A percentile compares a stretch with the other conserved stretches of the same genome.
These are phyloP conservation scores for Hemichromis elongatus DNA, from an alignment of 2,113 vertebrate genomes.

Conservation along the genomic window DNA sequence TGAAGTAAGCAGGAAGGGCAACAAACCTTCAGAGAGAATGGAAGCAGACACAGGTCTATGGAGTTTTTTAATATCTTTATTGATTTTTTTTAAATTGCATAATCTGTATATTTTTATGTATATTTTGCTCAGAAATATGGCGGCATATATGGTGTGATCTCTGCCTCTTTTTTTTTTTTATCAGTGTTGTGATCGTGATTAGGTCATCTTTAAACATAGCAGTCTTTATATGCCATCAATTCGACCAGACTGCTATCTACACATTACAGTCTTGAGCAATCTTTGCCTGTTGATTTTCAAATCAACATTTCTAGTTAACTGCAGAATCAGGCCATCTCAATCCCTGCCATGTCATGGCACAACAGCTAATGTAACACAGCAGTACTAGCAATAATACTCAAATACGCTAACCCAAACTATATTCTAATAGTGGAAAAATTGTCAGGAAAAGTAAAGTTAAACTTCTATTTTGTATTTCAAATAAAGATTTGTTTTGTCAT, in stretches of 20 bases:
- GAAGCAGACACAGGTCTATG: fast-evolving
- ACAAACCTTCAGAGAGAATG: not conserved
- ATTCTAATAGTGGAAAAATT: not conserved
- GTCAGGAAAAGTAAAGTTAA: not conserved
- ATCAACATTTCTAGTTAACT: too few species aligned
- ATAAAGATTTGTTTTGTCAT: not conserved
- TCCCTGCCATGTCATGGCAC: too few species aligned
- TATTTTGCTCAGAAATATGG: not conserved
- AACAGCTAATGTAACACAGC: too few species aligned
- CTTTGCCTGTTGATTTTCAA: not conserved
- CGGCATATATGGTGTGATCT: fast-evolving
- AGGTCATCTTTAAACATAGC: not conserved
- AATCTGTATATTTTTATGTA: not conserved
- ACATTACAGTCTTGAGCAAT: not conserved
- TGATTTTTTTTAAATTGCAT: not conserved
- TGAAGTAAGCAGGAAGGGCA: not conserved
- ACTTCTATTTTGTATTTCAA: not conserved
- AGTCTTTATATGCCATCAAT: not conserved
- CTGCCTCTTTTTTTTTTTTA: not conserved
- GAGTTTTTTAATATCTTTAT: not conserved
- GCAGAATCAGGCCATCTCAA: too few species aligned
- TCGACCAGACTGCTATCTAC: not conserved
- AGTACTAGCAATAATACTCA: not conserved
- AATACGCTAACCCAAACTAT: not conserved
- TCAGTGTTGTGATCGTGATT: not conserved